A percentile compares a stretch with the other conserved stretches of the same genome.
phyloP scores from a whole-genome alignment of 2,888 invertebrate genomes.

The Synergus itoensis region DNA sequence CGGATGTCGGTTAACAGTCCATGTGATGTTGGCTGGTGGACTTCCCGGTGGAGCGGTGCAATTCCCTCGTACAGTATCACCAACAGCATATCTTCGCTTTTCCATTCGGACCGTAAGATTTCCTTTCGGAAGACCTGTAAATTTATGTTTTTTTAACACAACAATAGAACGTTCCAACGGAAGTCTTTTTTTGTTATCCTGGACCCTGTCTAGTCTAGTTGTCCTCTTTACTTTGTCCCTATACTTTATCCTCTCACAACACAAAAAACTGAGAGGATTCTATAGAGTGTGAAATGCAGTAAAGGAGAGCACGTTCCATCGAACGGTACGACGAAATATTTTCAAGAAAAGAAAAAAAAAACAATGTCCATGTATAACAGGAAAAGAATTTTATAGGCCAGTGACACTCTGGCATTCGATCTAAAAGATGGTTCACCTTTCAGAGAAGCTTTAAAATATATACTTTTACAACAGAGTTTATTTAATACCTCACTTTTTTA shows the following conservation, averaged over 20 bases:
- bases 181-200: background rate
- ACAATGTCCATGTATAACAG: background rate
- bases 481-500: background rate
- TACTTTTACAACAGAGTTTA: background rate
- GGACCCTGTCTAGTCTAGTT: background rate
- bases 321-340: conserved; percentile 12
- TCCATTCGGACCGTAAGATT: conserved; percentile 84
- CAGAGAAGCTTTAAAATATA: background rate
- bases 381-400: conserved; percentile 34
- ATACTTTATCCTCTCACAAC: background rate
- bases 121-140: conserved; percentile 84
- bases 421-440: background rate
- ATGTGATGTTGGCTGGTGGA: conserved; percentile 86
- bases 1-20: conserved; percentile 82
- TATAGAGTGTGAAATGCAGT: background rate
- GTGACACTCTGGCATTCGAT: background rate
- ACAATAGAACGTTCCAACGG: background rate
- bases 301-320: background rate
- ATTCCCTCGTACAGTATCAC: conserved; percentile 84
- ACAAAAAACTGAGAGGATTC: conserved; percentile 16
- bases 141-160: conserved; percentile 42
- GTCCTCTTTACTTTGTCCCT: conserved; percentile 9
- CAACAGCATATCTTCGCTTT: conserved; percentile 85
- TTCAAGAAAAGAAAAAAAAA: conserved; percentile 4
- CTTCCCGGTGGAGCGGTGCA: conserved; percentile 85